These are phyloP conservation scores for Mus minutoides DNA, from an alignment of 2,797 vertebrate species.

Conservation along the genomic window DNA sequence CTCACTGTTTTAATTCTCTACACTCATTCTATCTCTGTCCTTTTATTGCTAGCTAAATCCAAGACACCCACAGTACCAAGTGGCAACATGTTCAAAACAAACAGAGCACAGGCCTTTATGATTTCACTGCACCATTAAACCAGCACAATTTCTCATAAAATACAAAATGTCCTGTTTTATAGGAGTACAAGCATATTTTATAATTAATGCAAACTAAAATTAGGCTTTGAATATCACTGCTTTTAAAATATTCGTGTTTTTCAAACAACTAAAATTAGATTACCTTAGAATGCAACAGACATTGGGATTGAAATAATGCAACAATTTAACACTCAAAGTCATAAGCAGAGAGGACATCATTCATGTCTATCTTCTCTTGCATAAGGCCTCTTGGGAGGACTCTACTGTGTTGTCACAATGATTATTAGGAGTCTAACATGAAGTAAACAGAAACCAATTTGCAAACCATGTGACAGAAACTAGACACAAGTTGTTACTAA, in stretches of 20 bases:
- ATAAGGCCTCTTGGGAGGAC: background rate
- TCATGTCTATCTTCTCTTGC: background rate
- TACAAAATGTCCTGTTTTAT: background rate
- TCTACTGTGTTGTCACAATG: background rate
- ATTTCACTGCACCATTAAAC: background rate
- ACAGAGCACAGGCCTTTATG: too few relatives aligned
- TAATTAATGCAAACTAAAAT: slow-evolving; percentile 61
- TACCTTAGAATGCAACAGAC: slow-evolving; percentile 34
- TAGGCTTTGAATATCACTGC: slow-evolving; percentile 19
- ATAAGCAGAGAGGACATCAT: background rate
- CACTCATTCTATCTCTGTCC: background rate
- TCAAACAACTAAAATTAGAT: slow-evolving; percentile 66
- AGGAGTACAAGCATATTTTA: slow-evolving; percentile 35
- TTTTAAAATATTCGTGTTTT: slow-evolving; percentile 59
- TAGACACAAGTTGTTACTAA: slow-evolving; percentile 22
- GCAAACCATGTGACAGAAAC: slow-evolving; percentile 32
- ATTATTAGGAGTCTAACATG: background rate
- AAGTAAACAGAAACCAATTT: background rate
- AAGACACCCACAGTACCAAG: background rate
- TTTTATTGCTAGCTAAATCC: background rate
- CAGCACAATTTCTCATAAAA: slow-evolving; percentile 14
- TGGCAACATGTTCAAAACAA: background rate
- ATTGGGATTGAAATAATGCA: slow-evolving; percentile 51
- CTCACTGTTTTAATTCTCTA: background rate
- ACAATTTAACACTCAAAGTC: slow-evolving; percentile 10